These are phyloP conservation scores for Echinometra lucunter DNA, from an alignment of 53 echinoderm and acorn worm genomes.

Conservation along the genomic window DNA sequence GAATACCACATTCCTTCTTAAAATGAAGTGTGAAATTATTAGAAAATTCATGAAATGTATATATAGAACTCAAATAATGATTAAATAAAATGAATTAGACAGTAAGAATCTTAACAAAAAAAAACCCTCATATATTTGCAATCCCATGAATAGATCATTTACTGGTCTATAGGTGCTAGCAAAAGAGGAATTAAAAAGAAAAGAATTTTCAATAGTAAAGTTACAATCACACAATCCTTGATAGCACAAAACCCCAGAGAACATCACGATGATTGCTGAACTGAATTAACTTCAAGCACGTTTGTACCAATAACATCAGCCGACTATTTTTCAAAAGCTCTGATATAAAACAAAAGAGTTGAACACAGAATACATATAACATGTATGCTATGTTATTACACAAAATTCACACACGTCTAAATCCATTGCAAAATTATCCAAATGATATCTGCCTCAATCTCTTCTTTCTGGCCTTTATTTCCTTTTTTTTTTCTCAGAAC, in stretches of 20 bases:
- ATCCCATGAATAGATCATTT: no score
- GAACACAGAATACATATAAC: background rate
- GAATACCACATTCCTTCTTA: no score
- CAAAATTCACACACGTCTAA: constrained; percentile 11
- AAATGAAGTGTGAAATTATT: no score
- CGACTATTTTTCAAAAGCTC: background rate
- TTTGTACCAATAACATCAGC: background rate
- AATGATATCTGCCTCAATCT: background rate
- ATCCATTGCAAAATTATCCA: constrained; percentile 15
- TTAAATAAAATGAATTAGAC: no score
- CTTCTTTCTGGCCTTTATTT: background rate
- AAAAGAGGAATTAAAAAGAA: background rate
- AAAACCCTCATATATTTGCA: no score
- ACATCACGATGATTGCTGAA: background rate
- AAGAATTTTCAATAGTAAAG: background rate
- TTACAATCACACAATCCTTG: background rate
- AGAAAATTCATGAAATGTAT: no score
- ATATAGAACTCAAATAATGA: no score
- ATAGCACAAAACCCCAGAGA: background rate
- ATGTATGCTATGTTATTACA: background rate
- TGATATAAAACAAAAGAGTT: background rate
- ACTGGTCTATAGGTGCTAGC: no score
- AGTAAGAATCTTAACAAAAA: no score
- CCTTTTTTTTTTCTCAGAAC: background rate
- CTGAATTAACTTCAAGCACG: background rate